These are phyloP conservation scores for Apocheima hispidaria DNA, from an alignment of 2,888 invertebrate genomes.

Conservation along the genomic window DNA sequence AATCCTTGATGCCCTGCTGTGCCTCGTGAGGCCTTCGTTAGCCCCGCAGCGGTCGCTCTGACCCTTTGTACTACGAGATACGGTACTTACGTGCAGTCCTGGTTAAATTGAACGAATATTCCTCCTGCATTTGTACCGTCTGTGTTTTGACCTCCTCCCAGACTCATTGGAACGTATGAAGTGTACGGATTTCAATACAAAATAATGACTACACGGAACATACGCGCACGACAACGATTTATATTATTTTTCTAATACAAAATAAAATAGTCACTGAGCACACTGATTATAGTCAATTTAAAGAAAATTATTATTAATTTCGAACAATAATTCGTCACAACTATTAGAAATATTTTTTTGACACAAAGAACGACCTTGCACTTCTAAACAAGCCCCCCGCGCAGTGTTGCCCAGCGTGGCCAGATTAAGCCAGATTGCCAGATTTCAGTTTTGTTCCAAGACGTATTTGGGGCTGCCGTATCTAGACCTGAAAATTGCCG, in stretches of 20 bases:
- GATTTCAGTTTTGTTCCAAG: too few relatives aligned
- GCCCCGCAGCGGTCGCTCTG: slow-evolving; percentile 12
- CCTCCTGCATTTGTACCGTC: slow-evolving; percentile 93
- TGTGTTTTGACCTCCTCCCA: slow-evolving; percentile 90
- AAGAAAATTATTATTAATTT: slow-evolving; percentile 60
- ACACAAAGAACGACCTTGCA: slow-evolving; percentile 89
- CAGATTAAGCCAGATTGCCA: too few relatives aligned
- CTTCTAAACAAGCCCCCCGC: slow-evolving; percentile 83
- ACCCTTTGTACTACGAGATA: not conserved
- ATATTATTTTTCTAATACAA: slow-evolving; percentile 64
- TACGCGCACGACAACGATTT: slow-evolving; percentile 70
- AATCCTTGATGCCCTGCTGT: slow-evolving; percentile 26
- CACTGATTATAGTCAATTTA: slow-evolving; percentile 26
- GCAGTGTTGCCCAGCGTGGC: too few relatives aligned
- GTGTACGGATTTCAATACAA: slow-evolving; percentile 67
- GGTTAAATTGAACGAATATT: slow-evolving; percentile 98
- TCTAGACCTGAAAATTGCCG: too few relatives aligned
- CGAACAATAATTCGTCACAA: slow-evolving; percentile 76
- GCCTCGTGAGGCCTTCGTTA: slow-evolving; percentile 10
- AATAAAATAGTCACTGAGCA: slow-evolving; percentile 73
- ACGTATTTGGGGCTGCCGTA: too few relatives aligned
- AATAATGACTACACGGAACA: slow-evolving; percentile 68
- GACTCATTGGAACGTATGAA: slow-evolving; percentile 92
- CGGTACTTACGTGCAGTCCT: slow-evolving; percentile 97
- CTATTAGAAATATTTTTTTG: slow-evolving; percentile 72